A percentile compares a stretch with the other conserved stretches of the same genome.
phyloP scores from a whole-genome alignment of 1,140 invertebrate species.

The Dreissena polymorpha region DNA sequence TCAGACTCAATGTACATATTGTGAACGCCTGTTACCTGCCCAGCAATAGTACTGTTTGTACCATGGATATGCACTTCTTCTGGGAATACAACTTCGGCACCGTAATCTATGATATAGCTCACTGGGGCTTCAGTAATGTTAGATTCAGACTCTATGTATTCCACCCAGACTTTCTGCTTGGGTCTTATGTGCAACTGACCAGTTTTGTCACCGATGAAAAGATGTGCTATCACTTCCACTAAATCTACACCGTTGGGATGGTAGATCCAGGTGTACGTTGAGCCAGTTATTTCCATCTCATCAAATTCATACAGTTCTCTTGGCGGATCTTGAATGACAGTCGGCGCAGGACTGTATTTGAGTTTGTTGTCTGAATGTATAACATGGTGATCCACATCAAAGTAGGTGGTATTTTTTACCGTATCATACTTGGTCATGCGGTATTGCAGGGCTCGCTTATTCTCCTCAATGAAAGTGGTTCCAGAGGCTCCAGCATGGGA shows the following conservation, averaged over 20 bases:
- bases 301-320: slow-evolving; percentile 65
- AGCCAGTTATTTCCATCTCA: slow-evolving; percentile 70
- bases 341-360: slow-evolving; percentile 64
- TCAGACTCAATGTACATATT: slow-evolving; percentile 64
- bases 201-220: slow-evolving; percentile 72
- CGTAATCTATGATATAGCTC: slow-evolving; percentile 68
- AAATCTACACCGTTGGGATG: slow-evolving; percentile 49
- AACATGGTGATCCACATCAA: slow-evolving; percentile 68
- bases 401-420: slow-evolving; percentile 66
- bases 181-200: slow-evolving; percentile 64
- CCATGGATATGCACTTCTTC: slow-evolving; percentile 69
- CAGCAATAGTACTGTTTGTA: slow-evolving; percentile 66
- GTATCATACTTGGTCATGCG: slow-evolving; percentile 67
- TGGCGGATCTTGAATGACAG: slow-evolving; percentile 63
- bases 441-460: slow-evolving; percentile 68
- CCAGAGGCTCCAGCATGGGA: slow-evolving; percentile 67
- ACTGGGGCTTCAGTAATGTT: slow-evolving; percentile 72
- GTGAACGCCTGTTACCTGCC: slow-evolving; percentile 64
- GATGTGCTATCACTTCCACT: slow-evolving; percentile 62
- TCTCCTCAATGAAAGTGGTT: slow-evolving; percentile 70
- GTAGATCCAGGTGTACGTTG: slow-evolving; percentile 65
- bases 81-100: slow-evolving; percentile 68
- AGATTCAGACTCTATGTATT: slow-evolving; percentile 68
- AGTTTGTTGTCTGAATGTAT: slow-evolving; percentile 65
- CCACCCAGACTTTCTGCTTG: slow-evolving; percentile 67